A percentile compares a stretch with the other conserved stretches of the same genome.
phyloP scores from a whole-genome alignment of 92 coral and sea anemone genomes.

The Nematostella vectensis region DNA sequence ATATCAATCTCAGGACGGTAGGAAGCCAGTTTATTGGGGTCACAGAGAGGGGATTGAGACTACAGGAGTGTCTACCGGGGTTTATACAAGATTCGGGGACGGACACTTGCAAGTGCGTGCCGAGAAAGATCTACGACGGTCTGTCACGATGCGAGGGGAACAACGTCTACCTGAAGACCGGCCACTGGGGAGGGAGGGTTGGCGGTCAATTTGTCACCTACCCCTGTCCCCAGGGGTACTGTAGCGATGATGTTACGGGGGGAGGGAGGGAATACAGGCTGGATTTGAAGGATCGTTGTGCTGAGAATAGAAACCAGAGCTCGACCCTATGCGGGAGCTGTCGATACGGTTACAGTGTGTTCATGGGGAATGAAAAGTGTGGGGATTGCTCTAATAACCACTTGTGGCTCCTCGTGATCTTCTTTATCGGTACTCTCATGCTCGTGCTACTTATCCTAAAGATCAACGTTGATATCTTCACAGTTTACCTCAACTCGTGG shows the following conservation, averaged over 20 bases:
- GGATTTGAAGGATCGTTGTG: slow-evolving; percentile 25
- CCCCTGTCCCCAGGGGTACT: slow-evolving; percentile 64
- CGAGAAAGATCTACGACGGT: slow-evolving; percentile 21
- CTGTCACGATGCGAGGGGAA: slow-evolving; percentile 50
- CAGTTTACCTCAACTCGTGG: slow-evolving; percentile 80
- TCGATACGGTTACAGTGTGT: slow-evolving; percentile 33
- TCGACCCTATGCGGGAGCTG: slow-evolving; percentile 69
- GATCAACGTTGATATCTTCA: slow-evolving; percentile 62
- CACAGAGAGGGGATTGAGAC: background rate
- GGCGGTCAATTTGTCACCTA: slow-evolving; percentile 20
- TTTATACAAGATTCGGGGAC: slow-evolving; percentile 23
- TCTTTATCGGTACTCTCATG: slow-evolving; percentile 28
- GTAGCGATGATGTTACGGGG: slow-evolving; percentile 4
- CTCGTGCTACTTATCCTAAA: slow-evolving; percentile 58
- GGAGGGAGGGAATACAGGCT: slow-evolving; percentile 16
- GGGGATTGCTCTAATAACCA: slow-evolving; percentile 26
- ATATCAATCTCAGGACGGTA: slow-evolving; percentile 43
- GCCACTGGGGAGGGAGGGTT: slow-evolving; percentile 76
- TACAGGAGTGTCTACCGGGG: slow-evolving; percentile 59
- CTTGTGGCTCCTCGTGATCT: slow-evolving; percentile 52
- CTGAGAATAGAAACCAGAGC: slow-evolving; percentile 30
- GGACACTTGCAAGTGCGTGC: slow-evolving; percentile 42
- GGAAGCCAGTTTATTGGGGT: slow-evolving; percentile 48
- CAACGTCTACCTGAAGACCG: slow-evolving; percentile 48
- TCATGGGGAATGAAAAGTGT: slow-evolving; percentile 55